These are phyloP conservation scores for Rhinella marina DNA, from an alignment of 2,797 vertebrate genomes.

Conservation along the genomic window DNA sequence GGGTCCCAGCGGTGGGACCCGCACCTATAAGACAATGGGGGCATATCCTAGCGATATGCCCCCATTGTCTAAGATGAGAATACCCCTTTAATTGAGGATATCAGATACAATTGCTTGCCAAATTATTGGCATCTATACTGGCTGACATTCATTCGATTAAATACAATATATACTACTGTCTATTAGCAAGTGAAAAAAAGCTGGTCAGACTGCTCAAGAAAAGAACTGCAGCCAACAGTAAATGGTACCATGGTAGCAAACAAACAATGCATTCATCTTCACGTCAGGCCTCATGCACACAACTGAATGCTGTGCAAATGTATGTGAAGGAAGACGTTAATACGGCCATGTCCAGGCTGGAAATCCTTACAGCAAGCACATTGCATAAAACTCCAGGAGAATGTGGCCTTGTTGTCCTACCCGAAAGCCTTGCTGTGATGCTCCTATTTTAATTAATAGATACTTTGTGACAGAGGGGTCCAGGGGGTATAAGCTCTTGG, in stretches of 20 bases:
- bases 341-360: neutral
- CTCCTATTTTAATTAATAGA: too few species aligned
- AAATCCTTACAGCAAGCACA: neutral
- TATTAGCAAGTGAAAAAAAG: neutral
- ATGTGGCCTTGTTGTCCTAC: too few species aligned
- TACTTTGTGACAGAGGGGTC: too few species aligned
- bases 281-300: neutral
- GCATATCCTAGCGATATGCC: too few species aligned
- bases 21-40: too few species aligned
- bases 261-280: neutral
- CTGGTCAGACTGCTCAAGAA: neutral
- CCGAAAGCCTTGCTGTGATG: too few species aligned
- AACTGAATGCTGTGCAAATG: neutral
- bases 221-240: neutral
- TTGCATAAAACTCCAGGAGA: too few species aligned
- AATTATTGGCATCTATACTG: neutral
- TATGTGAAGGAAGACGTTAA: neutral
- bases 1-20: too few species aligned
- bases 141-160: neutral
- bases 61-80: too few species aligned
- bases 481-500: too few species aligned
- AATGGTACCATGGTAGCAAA: conserved; percentile 7
- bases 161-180: neutral
- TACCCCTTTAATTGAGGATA: conserved; percentile 23
- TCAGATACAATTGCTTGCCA: neutral